Percentiles rank a stretch among this genome's conserved stretches.
phyloP scores from a whole-genome alignment of 30 jellyfish, hydroid and myxozoan genomes.

The Chrysaora quinquecirrha region DNA sequence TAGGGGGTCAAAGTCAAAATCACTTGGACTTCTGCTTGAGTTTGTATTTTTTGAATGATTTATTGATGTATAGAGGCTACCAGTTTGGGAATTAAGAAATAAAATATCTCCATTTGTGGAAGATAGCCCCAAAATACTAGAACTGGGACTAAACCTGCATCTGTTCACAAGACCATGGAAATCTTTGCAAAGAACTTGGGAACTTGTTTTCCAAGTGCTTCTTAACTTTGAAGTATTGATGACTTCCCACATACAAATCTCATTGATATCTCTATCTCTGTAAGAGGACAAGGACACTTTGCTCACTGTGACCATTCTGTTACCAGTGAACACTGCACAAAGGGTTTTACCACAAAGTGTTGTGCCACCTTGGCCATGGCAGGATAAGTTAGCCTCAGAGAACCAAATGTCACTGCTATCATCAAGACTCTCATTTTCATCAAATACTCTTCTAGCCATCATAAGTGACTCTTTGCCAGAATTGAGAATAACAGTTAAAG shows the following conservation, averaged over 20 bases:
- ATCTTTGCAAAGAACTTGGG: slow-evolving; percentile 32
- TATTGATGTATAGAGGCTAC: neutral
- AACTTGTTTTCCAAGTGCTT: slow-evolving; percentile 45
- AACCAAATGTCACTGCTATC: slow-evolving; percentile 53
- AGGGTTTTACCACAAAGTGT: slow-evolving; percentile 67
- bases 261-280: slow-evolving; percentile 49
- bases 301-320: slow-evolving; percentile 52
- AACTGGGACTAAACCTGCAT: slow-evolving; percentile 37
- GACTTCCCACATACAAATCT: slow-evolving; percentile 50
- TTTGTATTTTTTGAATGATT: neutral
- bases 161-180: slow-evolving; percentile 30
- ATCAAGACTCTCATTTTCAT: too few relatives aligned
- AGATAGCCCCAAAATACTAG: slow-evolving; percentile 32
- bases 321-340: slow-evolving; percentile 48
- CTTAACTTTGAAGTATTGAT: neutral
- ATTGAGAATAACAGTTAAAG: slow-evolving; percentile 37
- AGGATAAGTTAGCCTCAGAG: neutral
- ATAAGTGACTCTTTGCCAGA: slow-evolving; percentile 49
- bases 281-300: slow-evolving; percentile 48
- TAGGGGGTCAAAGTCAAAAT: slow-evolving; percentile 26
- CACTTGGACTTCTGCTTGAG: neutral
- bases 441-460: slow-evolving; percentile 34
- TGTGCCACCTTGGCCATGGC: slow-evolving; percentile 36
- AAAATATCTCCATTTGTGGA: slow-evolving; percentile 51
- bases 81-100: slow-evolving; percentile 11